Evolutionary conservation across 2,797 vertebrate genomes (phyloP), one percentile per base, ranked within the genome.

Genomic region (Silurus lanzhouensis): DNA sequence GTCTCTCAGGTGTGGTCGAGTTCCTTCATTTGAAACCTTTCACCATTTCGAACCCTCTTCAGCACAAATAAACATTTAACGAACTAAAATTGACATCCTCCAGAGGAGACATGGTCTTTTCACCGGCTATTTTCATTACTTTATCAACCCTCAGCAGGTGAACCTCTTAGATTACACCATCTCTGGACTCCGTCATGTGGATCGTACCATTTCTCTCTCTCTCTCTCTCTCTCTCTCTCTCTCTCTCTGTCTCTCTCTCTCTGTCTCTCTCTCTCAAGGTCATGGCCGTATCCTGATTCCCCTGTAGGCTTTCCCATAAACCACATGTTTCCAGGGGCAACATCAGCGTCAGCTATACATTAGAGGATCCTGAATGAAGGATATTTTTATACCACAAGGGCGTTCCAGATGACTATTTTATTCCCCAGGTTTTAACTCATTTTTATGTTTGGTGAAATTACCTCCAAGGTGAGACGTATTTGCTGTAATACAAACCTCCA

Each of bases 381-480:
- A 60, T 60, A 77, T 77, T 77, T 74, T 77, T 77, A 77, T 31
- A 77, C 25, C 6, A 77, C 74, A 77, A 60, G 74, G 74, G 8
- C 55, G 6, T 60, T 60, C 55, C 55, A 76, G 25, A 31, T 27
- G 8, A 76, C 17, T 27, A 8, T 74, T 27, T 57, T 22, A 38
- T n/a, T 17, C 52, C n/a, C 48, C 2, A 15, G 46, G 22, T 52
- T 75, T 75, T 75, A n/a, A 19, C 74, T 57, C 27, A 60, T 77
- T 77, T 77, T 77, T 77, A 58, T 60, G 17, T 60, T 60, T 2
- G 17, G 8, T 77, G 25, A 60, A 20, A 77, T 77, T 31, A 13
- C 55, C 60, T 60, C 27, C 75, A 77, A 58, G 27, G 75, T 2
- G 9, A 77, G 27, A 20, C 31, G 20, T 76, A 76, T 31, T 58